Evolutionary conservation across 1,140 invertebrate species (phyloP), one percentile per base, ranked within the genome.

Genomic region (Euwallacea similis): DNA sequence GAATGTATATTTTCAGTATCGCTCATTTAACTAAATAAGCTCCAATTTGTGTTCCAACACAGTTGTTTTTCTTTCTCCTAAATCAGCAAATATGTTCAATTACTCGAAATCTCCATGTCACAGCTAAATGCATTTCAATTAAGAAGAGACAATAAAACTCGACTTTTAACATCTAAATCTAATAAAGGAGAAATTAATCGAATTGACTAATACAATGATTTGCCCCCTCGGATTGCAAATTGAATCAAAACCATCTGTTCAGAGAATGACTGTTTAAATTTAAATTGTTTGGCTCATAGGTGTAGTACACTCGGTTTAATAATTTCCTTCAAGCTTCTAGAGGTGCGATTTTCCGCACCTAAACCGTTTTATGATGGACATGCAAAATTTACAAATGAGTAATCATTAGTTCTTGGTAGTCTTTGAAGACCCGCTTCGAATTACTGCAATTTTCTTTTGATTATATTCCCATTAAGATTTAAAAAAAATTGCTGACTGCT

Each of bases 141-240:
- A 43, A 63, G 42, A 16, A 21, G 46, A 2, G 9, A 44, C 61
- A 63, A 63, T 46, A 11, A 47, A 63, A 63, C 43, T 9, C 47
- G 61, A 63, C 61, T 63, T 63, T 63, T 63, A 15, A 63, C 61
- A 46, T 63, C 6, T 47, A 63, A 63, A 63, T 63, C 61, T 44
- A 44, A 63, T 63, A 47, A 63, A 63, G 61, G 13, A 10, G 9
- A 63, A 63, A 63, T 63, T 63, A 63, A 63, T 13, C 42, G 61
- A 33, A 42, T 55, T 9, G 21, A 42, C 33, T n/a, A 33, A 60
- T 42, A 42, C 58, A 60, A 10, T 63, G 6, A 13, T 63, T 44
- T 63, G n/a, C 16, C 42, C 61, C 61, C 44, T 63, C 8, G 16
- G n/a, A 63, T 42, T 11, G 59, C 15, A 41, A 44, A 63, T 63